phyloP scores from a whole-genome alignment of 2,888 invertebrate species.

The Synanthedon formicaeformis region DNA sequence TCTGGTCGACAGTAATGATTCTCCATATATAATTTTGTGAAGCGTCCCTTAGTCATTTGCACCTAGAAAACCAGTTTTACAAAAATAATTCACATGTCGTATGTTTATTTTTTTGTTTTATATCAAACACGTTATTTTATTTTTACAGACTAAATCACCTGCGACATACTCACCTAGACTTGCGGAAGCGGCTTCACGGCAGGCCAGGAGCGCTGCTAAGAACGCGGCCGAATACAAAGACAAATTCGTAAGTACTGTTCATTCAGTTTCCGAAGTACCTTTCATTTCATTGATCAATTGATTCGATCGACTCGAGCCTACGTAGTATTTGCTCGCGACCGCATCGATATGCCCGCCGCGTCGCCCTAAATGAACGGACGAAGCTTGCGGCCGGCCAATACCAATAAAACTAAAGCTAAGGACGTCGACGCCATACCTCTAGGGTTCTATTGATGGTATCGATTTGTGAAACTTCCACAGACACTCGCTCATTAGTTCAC shows the following conservation, averaged over 20 bases:
- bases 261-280: slow-evolving; percentile 19
- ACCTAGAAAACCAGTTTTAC: neutral
- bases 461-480: slow-evolving; percentile 20
- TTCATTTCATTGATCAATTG: slow-evolving; percentile 52
- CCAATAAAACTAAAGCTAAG: slow-evolving; percentile 47
- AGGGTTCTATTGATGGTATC: slow-evolving; percentile 40
- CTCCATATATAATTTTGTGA: no score
- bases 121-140: neutral
- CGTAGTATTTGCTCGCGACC: slow-evolving; percentile 38
- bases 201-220: slow-evolving; percentile 35
- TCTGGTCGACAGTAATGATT: no score
- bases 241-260: slow-evolving; percentile 44
- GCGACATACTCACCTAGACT: slow-evolving; percentile 26
- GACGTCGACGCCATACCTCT: slow-evolving; percentile 37
- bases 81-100: neutral
- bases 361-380: slow-evolving; percentile 66
- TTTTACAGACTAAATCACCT: slow-evolving; percentile 38
- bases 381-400: slow-evolving; percentile 49
- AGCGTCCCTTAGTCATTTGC: no score
- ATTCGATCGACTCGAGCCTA: slow-evolving; percentile 23
- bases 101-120: no score
- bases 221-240: slow-evolving; percentile 41
- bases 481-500: neutral
- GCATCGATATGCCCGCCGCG: slow-evolving; percentile 64
- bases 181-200: slow-evolving; percentile 31